phyloP scores from a whole-genome alignment of 2,113 vertebrate species.

The Spea bombifrons region DNA sequence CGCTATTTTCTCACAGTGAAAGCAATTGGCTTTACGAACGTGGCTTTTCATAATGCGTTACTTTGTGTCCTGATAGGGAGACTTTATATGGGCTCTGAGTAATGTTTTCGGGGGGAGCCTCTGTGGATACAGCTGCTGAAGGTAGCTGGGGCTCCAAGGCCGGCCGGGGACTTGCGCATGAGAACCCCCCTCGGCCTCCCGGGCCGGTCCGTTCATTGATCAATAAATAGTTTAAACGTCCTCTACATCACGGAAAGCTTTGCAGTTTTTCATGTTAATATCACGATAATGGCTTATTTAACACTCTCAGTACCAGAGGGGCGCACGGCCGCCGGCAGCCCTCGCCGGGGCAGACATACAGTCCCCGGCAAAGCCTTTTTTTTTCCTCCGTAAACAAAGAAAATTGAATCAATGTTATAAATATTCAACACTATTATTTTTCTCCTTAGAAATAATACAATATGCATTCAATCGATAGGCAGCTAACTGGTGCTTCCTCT shows the following conservation, averaged over 20 bases:
- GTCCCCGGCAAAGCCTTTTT: not conserved
- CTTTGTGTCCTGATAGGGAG: too few species aligned
- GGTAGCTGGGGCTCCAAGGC: constrained; percentile 1
- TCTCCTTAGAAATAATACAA: constrained; percentile 41
- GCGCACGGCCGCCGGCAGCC: not conserved
- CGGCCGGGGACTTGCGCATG: not conserved
- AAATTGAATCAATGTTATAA: constrained; percentile 40
- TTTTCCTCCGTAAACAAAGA: constrained; percentile 17
- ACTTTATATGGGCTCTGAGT: too few species aligned
- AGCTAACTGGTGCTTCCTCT: constrained; percentile 28
- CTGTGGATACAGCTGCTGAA: not conserved
- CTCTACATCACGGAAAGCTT: not conserved
- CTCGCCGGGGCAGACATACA: not conserved
- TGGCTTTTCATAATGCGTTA: too few species aligned
- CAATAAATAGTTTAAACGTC: constrained; percentile 13
- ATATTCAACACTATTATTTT: constrained; percentile 39
- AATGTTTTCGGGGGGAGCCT: too few species aligned
- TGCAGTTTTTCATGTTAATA: not conserved
- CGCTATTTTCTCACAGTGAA: too few species aligned
- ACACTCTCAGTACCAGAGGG: not conserved
- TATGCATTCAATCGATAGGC: constrained; percentile 42
- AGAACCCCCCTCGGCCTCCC: constrained; percentile 3
- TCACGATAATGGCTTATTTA: not conserved
- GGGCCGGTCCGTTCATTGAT: constrained; percentile 10
- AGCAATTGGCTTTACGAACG: too few species aligned